phyloP scores from a whole-genome alignment of 2,797 vertebrate genomes.

The Acanthurus lineatus region DNA sequence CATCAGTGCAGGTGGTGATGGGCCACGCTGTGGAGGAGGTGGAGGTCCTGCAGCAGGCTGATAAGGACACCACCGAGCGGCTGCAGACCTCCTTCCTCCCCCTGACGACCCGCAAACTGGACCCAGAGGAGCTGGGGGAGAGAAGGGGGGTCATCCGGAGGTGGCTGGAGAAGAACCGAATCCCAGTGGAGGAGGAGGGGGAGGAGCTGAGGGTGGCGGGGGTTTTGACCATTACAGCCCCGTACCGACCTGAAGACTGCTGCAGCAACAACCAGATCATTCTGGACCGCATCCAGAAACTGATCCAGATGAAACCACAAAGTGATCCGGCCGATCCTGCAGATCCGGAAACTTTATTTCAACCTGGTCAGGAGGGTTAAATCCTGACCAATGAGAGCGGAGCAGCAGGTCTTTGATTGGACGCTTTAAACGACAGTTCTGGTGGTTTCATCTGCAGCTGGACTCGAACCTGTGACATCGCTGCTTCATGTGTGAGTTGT shows the following conservation, averaged over 20 bases:
- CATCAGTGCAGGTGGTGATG: conserved; percentile 85
- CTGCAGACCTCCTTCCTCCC: conserved; percentile 80
- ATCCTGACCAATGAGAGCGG: not conserved
- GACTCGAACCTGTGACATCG: too few relatives aligned
- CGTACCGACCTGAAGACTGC: conserved; percentile 90
- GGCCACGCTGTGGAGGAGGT: conserved; percentile 91
- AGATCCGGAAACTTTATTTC: not conserved
- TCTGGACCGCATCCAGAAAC: conserved; percentile 89
- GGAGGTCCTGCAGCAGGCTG: conserved; percentile 81
- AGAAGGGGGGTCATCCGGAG: conserved; percentile 79
- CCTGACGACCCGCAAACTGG: conserved; percentile 51
- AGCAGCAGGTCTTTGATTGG: not conserved
- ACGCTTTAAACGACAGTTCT: too few relatives aligned
- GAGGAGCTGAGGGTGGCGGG: conserved; percentile 87
- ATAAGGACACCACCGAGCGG: conserved; percentile 69
- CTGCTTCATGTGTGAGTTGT: too few relatives aligned
- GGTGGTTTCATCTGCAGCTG: too few relatives aligned
- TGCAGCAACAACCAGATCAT: conserved; percentile 93
- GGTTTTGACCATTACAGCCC: conserved; percentile 88
- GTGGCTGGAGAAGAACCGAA: conserved; percentile 92
- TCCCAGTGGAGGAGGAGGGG: conserved; percentile 89
- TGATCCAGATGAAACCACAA: conserved; percentile 33
- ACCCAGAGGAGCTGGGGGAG: conserved; percentile 78
- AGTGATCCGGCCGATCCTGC: not conserved
- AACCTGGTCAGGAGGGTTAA: not conserved